phyloP scores from a whole-genome alignment of 2,797 vertebrate genomes.

The Coranthus polyacanthus region DNA sequence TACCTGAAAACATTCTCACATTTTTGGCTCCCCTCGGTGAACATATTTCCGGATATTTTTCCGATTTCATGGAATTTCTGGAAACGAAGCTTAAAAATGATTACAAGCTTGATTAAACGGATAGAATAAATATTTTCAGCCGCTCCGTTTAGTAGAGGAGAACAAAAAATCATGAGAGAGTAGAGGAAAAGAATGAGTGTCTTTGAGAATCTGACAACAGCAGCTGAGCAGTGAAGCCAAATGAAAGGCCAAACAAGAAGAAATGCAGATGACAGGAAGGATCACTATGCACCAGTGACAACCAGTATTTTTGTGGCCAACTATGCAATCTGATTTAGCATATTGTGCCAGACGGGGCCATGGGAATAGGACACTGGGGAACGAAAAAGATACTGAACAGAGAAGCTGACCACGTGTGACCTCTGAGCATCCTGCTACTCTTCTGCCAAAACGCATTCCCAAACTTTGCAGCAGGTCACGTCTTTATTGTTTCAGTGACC shows the following conservation, averaged over 20 bases:
- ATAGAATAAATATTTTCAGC: slow-evolving; percentile 21
- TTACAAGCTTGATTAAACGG: slow-evolving; percentile 28
- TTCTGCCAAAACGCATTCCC: slow-evolving; percentile 58
- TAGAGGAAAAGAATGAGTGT: not conserved
- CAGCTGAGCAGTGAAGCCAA: slow-evolving; percentile 54
- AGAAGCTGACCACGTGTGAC: slow-evolving; percentile 54
- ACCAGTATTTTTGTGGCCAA: slow-evolving; percentile 54
- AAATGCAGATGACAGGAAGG: slow-evolving; percentile 52
- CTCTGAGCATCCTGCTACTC: slow-evolving; percentile 29
- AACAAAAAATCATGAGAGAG: slow-evolving; percentile 19
- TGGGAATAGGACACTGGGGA: slow-evolving; percentile 30
- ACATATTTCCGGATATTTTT: slow-evolving; percentile 31
- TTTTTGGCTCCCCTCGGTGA: not conserved
- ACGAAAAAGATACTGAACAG: slow-evolving; percentile 20
- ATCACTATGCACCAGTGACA: slow-evolving; percentile 34
- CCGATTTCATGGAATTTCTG: slow-evolving; percentile 28
- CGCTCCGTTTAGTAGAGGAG: not conserved
- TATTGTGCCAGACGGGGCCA: slow-evolving; percentile 27
- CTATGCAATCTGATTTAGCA: slow-evolving; percentile 40
- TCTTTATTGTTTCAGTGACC: slow-evolving; percentile 35
- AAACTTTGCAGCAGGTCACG: slow-evolving; percentile 27
- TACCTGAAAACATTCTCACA: not conserved
- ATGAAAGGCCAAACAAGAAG: slow-evolving; percentile 59
- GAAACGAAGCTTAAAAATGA: slow-evolving; percentile 22
- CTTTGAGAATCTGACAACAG: slow-evolving; percentile 30